Conservation (phyloP, 2,797 vertebrate species). For the Cirrhinus mrigala region DNA sequence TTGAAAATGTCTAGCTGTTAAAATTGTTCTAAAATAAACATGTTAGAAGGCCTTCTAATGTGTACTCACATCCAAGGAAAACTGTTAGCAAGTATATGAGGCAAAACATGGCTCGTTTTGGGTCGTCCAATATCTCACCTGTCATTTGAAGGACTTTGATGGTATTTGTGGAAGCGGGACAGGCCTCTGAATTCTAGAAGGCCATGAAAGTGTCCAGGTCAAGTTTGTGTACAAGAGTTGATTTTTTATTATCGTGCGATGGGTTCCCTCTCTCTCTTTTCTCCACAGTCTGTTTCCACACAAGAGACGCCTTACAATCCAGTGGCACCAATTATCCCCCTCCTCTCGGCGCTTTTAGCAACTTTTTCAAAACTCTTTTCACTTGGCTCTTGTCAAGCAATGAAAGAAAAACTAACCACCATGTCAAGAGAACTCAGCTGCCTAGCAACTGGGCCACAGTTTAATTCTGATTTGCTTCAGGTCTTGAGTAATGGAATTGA, state of each 20-base stretch:
- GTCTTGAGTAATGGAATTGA: constrained; percentile 99
- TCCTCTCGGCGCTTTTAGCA: constrained; percentile 98
- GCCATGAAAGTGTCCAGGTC: constrained; percentile 89
- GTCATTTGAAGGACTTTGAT: not conserved
- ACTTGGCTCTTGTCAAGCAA: constrained; percentile 97
- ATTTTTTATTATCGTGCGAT: constrained; percentile 87
- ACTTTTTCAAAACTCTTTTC: constrained; percentile 99
- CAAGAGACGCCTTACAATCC: constrained; percentile 89
- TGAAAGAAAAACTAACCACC: constrained; percentile 99
- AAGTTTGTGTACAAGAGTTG: constrained; percentile 99
- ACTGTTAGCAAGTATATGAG: not conserved
- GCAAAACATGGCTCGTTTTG: not conserved
- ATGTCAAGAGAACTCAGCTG: constrained; percentile 99
- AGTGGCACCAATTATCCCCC: constrained; percentile 97
- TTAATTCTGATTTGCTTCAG: constrained; percentile 98
- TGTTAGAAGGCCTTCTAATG: not conserved
- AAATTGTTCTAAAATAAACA: not conserved
- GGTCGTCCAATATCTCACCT: not conserved
- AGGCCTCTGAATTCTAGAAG: constrained; percentile 85
- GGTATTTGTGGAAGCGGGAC: constrained; percentile 52
- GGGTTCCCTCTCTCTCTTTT: constrained; percentile 79
- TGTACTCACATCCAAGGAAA: not conserved
- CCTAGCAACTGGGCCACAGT: constrained; percentile 99
- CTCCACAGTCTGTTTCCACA: constrained; percentile 91
- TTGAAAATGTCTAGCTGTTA: not conserved